phyloP scores from a whole-genome alignment of 2,888 invertebrate species.

The Dastarcus helophoroides region DNA sequence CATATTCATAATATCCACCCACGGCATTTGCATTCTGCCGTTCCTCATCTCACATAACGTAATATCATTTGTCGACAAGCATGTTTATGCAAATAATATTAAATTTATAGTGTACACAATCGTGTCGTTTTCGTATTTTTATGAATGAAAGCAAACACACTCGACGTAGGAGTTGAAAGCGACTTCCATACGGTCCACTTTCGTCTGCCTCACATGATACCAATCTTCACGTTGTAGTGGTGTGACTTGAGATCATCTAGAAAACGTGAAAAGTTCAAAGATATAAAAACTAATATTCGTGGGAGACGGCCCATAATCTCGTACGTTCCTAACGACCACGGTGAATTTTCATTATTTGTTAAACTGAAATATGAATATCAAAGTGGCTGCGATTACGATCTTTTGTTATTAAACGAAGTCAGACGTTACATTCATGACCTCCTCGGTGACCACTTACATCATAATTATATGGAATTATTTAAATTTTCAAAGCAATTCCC shows the following conservation, averaged over 20 bases:
- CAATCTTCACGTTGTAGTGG: conserved; percentile 11
- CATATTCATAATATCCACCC: too few relatives aligned
- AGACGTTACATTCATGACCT: too few relatives aligned
- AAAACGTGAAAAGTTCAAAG: conserved; percentile 24
- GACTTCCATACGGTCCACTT: conserved; percentile 5
- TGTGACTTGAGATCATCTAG: conserved; percentile 17
- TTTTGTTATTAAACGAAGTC: too few relatives aligned
- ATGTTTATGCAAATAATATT: conserved; percentile 22
- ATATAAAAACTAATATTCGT: conserved; percentile 25
- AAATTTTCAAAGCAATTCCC: too few relatives aligned
- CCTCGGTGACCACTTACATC: too few relatives aligned
- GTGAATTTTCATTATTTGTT: too few relatives aligned
- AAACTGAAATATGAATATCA: too few relatives aligned
- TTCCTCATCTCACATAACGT: conserved; percentile 10
- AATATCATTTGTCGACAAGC: conserved; percentile 21
- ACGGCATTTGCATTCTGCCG: too few relatives aligned
- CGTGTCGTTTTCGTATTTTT: conserved; percentile 21
- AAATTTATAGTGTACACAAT: conserved; percentile 18
- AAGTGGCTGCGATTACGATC: too few relatives aligned
- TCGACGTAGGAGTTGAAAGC: neutral
- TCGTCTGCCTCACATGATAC: conserved; percentile 4
- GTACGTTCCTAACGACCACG: neutral
- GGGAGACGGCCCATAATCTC: conserved; percentile 17
- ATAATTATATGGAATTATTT: too few relatives aligned
- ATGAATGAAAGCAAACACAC: conserved; percentile 18